A percentile compares a stretch with the other conserved stretches of the same genome.
Evolutionary conservation across 2,113 vertebrate genomes (phyloP).

Genomic region (Diadophis punctatus): DNA sequence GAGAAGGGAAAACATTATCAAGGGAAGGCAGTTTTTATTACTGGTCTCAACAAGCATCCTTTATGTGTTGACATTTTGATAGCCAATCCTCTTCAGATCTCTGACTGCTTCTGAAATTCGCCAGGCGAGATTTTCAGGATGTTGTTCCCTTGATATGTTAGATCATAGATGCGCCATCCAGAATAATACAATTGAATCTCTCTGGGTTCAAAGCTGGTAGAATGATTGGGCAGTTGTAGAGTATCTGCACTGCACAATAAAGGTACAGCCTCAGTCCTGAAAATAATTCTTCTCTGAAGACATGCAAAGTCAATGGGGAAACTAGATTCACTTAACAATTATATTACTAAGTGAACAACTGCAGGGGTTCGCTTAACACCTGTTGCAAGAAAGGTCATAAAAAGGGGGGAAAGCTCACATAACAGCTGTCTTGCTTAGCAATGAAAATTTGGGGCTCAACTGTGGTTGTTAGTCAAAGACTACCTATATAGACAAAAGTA

Average conservation of each 20-base stretch:
- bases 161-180: background rate
- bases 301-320: background rate
- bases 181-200: background rate
- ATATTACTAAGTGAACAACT: background rate
- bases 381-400: background rate
- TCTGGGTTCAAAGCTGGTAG: background rate
- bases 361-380: background rate
- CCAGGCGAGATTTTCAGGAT: background rate
- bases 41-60: background rate
- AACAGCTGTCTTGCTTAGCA: background rate
- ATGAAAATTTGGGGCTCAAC: background rate
- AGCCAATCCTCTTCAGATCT: background rate
- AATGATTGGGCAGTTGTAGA: background rate
- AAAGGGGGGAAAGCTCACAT: background rate
- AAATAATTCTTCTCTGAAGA: background rate
- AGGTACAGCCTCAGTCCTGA: background rate
- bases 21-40: background rate
- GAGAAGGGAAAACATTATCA: background rate
- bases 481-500: background rate
- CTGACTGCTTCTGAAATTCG: background rate
- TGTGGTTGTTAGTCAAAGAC: background rate
- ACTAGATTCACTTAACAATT: background rate
- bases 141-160: background rate
- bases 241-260: background rate
- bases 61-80: background rate